phyloP scores from a whole-genome alignment of 2,113 vertebrate genomes.

The Octodon degus region DNA sequence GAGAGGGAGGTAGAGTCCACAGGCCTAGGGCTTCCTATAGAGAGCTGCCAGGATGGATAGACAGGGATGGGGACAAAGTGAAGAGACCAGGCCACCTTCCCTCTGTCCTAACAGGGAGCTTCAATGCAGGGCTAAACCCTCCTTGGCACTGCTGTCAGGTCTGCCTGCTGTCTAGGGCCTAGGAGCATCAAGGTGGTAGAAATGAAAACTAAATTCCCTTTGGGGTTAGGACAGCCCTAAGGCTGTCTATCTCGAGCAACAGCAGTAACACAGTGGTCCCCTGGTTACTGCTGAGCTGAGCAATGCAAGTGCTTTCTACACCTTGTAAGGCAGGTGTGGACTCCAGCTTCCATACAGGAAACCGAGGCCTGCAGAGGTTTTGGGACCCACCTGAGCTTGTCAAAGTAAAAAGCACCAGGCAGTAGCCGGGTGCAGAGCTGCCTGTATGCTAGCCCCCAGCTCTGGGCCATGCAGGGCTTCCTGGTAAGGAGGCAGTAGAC shows the following conservation, averaged over 20 bases:
- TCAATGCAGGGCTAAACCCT: neutral
- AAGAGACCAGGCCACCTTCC: neutral
- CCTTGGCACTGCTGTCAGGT: neutral
- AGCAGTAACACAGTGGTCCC: neutral
- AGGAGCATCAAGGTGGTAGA: neutral
- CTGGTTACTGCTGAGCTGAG: no score
- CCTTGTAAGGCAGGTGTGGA: neutral
- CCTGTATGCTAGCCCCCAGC: neutral
- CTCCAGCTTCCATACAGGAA: neutral
- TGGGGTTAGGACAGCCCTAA: neutral
- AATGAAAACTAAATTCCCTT: neutral
- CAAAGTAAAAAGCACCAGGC: neutral
- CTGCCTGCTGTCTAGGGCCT: neutral
- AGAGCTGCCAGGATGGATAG: neutral
- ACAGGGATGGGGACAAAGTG: neutral
- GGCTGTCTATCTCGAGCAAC: no score
- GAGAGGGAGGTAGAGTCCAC: neutral
- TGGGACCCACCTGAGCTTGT: neutral
- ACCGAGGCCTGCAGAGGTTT: neutral
- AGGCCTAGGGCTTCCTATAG: neutral
- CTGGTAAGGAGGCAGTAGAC: neutral
- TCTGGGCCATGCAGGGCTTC: accelerated
- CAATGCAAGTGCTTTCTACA: neutral
- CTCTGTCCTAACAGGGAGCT: neutral
- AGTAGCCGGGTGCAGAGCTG: neutral